Base-by-base conservation (phyloP, 2,113 vertebrate species). In the Aspidoscelis tigris region DNA sequence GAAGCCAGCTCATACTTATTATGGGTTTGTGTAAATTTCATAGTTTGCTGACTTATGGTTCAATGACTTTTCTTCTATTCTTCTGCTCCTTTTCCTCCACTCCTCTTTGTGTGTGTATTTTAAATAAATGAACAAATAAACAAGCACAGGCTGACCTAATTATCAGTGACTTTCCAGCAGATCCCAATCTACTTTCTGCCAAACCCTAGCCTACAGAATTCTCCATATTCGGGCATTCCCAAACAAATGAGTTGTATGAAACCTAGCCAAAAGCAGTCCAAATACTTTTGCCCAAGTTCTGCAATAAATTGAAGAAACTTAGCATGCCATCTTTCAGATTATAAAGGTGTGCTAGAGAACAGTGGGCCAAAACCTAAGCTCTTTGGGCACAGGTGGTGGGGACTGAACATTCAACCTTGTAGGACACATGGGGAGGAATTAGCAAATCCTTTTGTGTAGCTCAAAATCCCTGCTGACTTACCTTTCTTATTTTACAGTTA, bases 321-420 rank as follows among this genome's bases (percentile, higher is more conserved):
- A 58, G 22, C 21, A 18, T 77, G 39, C 8, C 75, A 44, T 77
- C 16, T 20, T 77, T 21, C 33, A 77, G 39, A 76, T 84, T 77
- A 77, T 5, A 84, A 33, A 65, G 75, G 65, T 58, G 75, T 77
- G 75, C 65, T 55, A 77, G 33, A 84, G 20, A 33, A 20, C 33
- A 84, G 47, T n/a, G 74, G 43, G 50, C 65, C 74, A 77, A 77
- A 58, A 26, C 53, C 61, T 33, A 83, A 14, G 33, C 77, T 84
- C 50, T 58, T 58, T 43, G 50, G 39, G 22, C 12, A 70, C 1
- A n/a, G 65, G 47, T 12, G 65, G 33, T 12, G 65, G 50, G 77
- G 65, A 9, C 39, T 70, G 33, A 77, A 44, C 74, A 82, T 44
- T 82, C 71, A 43, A 58, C 65, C 16, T 43, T 61, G 24, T 44